Evolutionary conservation across 2,888 invertebrate species (phyloP).

Genomic region (Drepanosiphum platanoidis): DNA sequence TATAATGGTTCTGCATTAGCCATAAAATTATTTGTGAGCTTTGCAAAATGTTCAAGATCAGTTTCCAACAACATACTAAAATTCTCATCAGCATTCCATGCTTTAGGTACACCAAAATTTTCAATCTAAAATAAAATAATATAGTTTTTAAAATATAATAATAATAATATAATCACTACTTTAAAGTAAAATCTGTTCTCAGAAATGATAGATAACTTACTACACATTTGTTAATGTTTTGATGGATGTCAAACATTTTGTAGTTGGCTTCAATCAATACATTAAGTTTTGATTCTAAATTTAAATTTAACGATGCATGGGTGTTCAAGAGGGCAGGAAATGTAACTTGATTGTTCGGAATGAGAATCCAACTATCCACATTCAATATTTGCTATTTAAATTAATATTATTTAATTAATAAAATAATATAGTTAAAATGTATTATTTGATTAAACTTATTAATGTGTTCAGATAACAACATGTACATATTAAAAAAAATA

Average conservation of each 20-base stretch:
- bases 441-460: background rate
- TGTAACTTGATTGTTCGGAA: conserved; percentile 67
- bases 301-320: conserved; percentile 39
- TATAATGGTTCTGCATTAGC: conserved; percentile 73
- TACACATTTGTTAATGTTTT: conserved; percentile 33
- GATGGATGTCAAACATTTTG: background rate
- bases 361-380: conserved; percentile 68
- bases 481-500: too few species aligned
- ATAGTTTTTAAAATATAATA: conserved; percentile 1
- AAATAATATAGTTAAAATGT: conserved; percentile 6
- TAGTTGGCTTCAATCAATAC: conserved; percentile 61
- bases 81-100: conserved; percentile 82
- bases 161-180: background rate
- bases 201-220: conserved; percentile 4
- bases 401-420: conserved; percentile 46
- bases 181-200: background rate
- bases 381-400: conserved; percentile 68
- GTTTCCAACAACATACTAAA: conserved; percentile 81
- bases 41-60: conserved; percentile 79
- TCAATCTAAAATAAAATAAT: conserved; percentile 77
- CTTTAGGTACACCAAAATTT: conserved; percentile 80
- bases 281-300: conserved; percentile 50
- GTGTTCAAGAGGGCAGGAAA: conserved; percentile 66
- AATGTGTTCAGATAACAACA: too few species aligned
- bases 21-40: conserved; percentile 78